Evolutionary conservation across 2,888 invertebrate species (phyloP).

Genomic region (Cybosia mesomella): DNA sequence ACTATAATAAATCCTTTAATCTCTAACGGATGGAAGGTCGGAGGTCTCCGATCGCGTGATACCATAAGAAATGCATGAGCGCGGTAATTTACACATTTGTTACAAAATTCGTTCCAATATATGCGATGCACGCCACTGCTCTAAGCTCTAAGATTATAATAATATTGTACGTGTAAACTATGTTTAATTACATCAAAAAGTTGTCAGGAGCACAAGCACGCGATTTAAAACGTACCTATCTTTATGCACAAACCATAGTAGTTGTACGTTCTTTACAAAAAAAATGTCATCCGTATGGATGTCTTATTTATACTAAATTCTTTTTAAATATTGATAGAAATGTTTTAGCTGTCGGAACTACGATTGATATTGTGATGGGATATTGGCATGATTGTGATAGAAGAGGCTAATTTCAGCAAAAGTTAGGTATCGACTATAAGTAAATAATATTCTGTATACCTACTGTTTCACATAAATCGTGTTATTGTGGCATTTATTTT

Average conservation of each 20-base stretch:
- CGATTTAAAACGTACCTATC: slow-evolving; percentile 29
- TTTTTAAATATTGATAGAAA: slow-evolving; percentile 12
- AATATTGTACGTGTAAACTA: neutral
- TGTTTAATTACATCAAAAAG: slow-evolving; percentile 3
- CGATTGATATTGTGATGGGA: slow-evolving; percentile 65
- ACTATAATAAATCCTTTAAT: neutral
- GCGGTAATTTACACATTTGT: no score
- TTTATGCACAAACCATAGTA: slow-evolving; percentile 16
- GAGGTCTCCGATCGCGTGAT: no score
- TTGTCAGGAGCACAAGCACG: slow-evolving; percentile 31
- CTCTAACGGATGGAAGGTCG: no score
- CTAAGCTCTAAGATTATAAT: neutral
- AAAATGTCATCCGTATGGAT: neutral
- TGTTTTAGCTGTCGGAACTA: slow-evolving; percentile 51
- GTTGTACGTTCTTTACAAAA: neutral
- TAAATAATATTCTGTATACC: slow-evolving; percentile 46
- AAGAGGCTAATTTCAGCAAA: slow-evolving; percentile 51
- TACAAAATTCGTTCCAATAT: neutral
- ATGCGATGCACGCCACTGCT: neutral
- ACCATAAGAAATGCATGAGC: no score
- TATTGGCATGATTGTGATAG: slow-evolving; percentile 67
- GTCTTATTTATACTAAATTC: slow-evolving; percentile 6
- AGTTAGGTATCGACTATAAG: slow-evolving; percentile 42
- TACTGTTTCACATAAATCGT: slow-evolving; percentile 53
- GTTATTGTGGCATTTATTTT: slow-evolving; percentile 72